Evolutionary conservation across 2,888 invertebrate species (phyloP).

Genomic region (Drosophila longiperda): DNA sequence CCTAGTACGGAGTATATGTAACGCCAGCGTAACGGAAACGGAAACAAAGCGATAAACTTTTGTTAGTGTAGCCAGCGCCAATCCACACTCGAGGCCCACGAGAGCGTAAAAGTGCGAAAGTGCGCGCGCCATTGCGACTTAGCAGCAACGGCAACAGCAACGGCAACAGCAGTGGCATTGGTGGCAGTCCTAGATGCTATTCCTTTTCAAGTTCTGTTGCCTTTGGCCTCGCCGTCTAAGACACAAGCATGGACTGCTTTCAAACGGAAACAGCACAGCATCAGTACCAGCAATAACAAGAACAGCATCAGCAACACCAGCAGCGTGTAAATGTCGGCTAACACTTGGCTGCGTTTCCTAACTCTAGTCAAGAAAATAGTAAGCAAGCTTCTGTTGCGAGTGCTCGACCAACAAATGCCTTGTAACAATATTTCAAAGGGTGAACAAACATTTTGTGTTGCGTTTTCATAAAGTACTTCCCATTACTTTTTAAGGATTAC

Average conservation of each 20-base stretch:
- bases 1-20: slow-evolving; percentile 45
- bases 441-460: not conserved
- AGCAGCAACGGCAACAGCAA: slow-evolving; percentile 5
- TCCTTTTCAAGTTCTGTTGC: slow-evolving; percentile 38
- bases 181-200: slow-evolving; percentile 18
- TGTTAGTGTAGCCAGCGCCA: slow-evolving; percentile 67
- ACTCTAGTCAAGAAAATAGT: slow-evolving; percentile 23
- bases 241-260: slow-evolving; percentile 36
- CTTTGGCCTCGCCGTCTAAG: slow-evolving; percentile 30
- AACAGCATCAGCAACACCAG: slow-evolving; percentile 20
- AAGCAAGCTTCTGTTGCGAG: not conserved
- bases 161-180: slow-evolving; percentile 6
- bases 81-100: slow-evolving; percentile 65
- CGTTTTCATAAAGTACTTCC: not conserved
- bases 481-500: not conserved
- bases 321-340: slow-evolving; percentile 76
- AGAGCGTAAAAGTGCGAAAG: slow-evolving; percentile 76
- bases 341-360: slow-evolving; percentile 75
- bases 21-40: slow-evolving; percentile 73
- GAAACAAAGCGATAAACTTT: slow-evolving; percentile 80
- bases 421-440: no score
- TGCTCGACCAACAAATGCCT: not conserved
- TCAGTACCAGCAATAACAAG: slow-evolving; percentile 11
- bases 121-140: slow-evolving; percentile 46
- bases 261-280: slow-evolving; percentile 50